phyloP scores from a whole-genome alignment of 2,888 invertebrate species.

The Abrostola triplasia region DNA sequence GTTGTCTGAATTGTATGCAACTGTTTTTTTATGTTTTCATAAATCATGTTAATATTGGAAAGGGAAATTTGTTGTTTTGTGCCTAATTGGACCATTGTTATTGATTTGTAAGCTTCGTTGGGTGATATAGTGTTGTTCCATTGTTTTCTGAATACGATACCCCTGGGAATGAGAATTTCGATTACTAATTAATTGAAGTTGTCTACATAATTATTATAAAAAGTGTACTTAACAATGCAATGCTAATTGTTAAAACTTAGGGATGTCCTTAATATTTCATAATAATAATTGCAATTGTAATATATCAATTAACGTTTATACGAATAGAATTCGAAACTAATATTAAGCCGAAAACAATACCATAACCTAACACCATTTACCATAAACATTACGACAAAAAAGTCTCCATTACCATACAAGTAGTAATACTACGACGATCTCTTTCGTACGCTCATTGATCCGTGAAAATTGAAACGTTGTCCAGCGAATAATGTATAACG shows the following conservation, averaged over 20 bases:
- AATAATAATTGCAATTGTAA: no score
- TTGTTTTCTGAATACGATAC: background rate
- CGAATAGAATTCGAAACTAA: background rate
- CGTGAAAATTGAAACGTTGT: constrained; percentile 19
- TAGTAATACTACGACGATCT: constrained; percentile 6
- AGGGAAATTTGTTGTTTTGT: background rate
- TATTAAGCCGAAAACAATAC: background rate
- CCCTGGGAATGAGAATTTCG: background rate
- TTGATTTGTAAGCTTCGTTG: background rate
- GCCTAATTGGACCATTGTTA: constrained; percentile 2
- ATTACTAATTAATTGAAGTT: background rate
- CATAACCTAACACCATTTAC: background rate
- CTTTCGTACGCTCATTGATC: constrained; percentile 23
- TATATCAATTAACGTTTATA: no score
- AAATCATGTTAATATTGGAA: background rate
- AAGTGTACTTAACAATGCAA: no score
- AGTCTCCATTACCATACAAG: background rate
- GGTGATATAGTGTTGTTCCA: background rate
- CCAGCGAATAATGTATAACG: constrained; percentile 9
- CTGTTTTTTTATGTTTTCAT: constrained; percentile 20
- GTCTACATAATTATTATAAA: no score
- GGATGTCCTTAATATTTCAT: no score
- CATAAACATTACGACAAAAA: background rate
- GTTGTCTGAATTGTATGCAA: background rate
- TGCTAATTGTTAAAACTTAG: no score